Evolutionary conservation across 2,797 vertebrate species (phyloP), one percentile per base, ranked within the genome.

Genomic region (Todus mexicanus): DNA sequence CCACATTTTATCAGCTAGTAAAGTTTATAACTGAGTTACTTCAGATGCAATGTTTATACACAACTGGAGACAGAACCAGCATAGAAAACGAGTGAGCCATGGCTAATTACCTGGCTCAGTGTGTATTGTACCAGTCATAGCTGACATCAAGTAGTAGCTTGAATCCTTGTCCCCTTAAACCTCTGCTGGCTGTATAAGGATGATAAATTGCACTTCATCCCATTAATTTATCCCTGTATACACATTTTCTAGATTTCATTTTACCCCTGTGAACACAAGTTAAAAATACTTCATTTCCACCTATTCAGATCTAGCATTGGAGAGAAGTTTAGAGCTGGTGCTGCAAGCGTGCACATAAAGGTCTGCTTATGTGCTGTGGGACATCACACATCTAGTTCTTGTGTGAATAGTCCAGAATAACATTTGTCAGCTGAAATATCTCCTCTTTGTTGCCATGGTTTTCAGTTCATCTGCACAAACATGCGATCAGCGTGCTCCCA

Each of bases 401-500:
- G 21, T 51, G 29, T 40, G 69, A 68, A 72, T 50, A 27, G 19
- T 33, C 47, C 2, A 2, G 23, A 23, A 81, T 57, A 77, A 27
- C 42, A 45, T 11, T 48, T 3, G 7, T n/a, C 45, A 80, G 23
- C 70, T 69, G 59, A 47, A 53, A 65, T 27, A 8, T 35, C 35
- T 89, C 40, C 17, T 61, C 27, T 79, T 31, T 81, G 63, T 81
- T 94, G 63, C 71, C 25, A 10, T 60, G 51, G 51, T 38, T 27
- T 59, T 86, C 31, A 35, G 38, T 17, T 88, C 27, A 12, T 43
- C 54, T 78, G 47, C 31, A 47, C 1, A 2, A 81, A 25, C 11
- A 26, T 1, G 0, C 14, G 33, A 7, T 56, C 37, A 25, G 38
- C 18, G 16, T 38, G 31, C 5, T 61, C 27, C 42, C 1, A 5